These are phyloP conservation scores for Fukomys damarensis DNA, from an alignment of 2,113 vertebrate genomes.

Conservation along the genomic window DNA sequence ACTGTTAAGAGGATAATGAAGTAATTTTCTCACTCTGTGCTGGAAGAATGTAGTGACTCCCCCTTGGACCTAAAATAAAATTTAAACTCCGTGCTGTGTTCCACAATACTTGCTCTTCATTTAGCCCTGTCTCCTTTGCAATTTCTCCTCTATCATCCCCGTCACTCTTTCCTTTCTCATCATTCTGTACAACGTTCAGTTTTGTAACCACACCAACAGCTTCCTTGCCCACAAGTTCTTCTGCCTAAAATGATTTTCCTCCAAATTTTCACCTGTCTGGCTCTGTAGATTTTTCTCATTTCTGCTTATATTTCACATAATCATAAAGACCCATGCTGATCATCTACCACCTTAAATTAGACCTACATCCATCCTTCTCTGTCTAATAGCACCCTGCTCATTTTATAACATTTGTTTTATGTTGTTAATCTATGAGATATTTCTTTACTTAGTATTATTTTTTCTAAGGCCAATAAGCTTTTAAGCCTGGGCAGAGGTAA, in stretches of 20 bases:
- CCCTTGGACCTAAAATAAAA: neutral
- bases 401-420: neutral
- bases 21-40: neutral
- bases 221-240: neutral
- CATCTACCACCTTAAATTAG: neutral
- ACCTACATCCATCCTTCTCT: neutral
- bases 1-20: neutral
- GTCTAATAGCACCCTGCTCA: neutral
- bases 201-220: neutral
- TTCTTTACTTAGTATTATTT: neutral
- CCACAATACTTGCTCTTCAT: neutral
- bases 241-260: neutral
- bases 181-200: neutral
- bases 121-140: too few species aligned
- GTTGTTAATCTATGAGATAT: neutral
- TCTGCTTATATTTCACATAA: neutral
- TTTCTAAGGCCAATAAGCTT: neutral
- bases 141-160: neutral
- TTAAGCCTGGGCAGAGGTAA: neutral
- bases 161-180: neutral
- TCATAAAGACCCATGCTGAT: neutral
- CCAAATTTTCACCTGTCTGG: neutral
- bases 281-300: neutral
- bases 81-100: neutral
- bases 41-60: neutral